Percentiles rank a stretch among this genome's conserved stretches.
Evolutionary conservation across 2,113 vertebrate species (phyloP).

Genomic region (Pedetes capensis): DNA sequence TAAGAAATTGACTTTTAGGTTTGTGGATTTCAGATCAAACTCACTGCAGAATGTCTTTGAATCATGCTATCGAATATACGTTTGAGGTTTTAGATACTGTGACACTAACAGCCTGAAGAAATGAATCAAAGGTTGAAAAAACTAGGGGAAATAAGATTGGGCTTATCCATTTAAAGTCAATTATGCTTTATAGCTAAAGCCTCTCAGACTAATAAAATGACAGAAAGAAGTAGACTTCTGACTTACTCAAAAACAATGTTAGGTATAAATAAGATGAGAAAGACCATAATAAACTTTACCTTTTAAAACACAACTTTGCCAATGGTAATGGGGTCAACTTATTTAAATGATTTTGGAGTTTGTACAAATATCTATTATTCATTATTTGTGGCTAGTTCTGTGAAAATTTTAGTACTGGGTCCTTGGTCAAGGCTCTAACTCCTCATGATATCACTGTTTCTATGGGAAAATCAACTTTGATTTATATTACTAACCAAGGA

Average conservation of each 20-base stretch:
- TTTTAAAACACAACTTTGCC: neutral
- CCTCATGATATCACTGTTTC: neutral
- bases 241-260: neutral
- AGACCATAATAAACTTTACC: neutral
- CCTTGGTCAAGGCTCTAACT: neutral
- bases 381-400: neutral
- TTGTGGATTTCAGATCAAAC: neutral
- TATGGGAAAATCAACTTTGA: slow-evolving; percentile 10
- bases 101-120: neutral
- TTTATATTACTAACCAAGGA: neutral
- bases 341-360: neutral
- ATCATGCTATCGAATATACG: neutral
- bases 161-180: neutral
- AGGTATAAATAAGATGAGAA: neutral
- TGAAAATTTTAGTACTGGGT: neutral
- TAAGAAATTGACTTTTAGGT: neutral
- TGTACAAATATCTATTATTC: neutral
- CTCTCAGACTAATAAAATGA: neutral
- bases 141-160: neutral
- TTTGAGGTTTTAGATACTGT: slow-evolving; percentile 6
- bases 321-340: neutral
- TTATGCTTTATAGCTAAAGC: neutral
- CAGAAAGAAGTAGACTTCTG: neutral
- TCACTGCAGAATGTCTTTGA: neutral
- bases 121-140: neutral